Evolutionary conservation across 1,140 invertebrate genomes (phyloP), one percentile per base, ranked within the genome.

Genomic region (Dendroctonus valens): DNA sequence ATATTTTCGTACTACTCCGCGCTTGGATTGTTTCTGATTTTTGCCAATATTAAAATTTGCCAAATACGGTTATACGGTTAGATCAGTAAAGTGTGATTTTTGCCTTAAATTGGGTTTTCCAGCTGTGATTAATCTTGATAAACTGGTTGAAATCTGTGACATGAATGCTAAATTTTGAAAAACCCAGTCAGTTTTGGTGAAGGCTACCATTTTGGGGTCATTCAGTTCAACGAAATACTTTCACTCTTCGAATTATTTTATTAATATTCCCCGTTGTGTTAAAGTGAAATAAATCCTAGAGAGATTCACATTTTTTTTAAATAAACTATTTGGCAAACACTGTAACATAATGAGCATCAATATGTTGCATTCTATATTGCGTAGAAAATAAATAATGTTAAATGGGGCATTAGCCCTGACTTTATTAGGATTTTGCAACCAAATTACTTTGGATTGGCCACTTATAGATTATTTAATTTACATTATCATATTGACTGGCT

Each of bases 131-230:
- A 26, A 26, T 26, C 26, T 26, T 26, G 26, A 26, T 26, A 26
- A 26, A 26, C 26, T 2, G 26, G 26, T 26, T 26, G 26, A 26
- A 26, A 26, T 26, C 26, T 1, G 26, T 26, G 26, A 26, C 26
- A 26, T 26, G 26, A 26, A 26, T 26, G 26, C 26, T 1, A 26
- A 26, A 26, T 26, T 26, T 26, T 26, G 26, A 26, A 26, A 46
- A 59, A 59, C 14, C 5, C 7, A 37, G 40, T 12, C 57, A 14
- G 44, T 59, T 59, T 59, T 26, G 57, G 57, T 59, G 57, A 59
- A 59, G 57, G 59, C 49, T 60, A 60, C 44, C 59, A 40, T 40
- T 52, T 52, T 7, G 50, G 41, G 6, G 14, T 39, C 26, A 48
- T 46, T 46, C 57, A 7, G 42, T 48, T 48, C 15, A 26, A 8